phyloP scores from a whole-genome alignment of 2,888 invertebrate genomes.

The Epistrophe grossulariae region DNA sequence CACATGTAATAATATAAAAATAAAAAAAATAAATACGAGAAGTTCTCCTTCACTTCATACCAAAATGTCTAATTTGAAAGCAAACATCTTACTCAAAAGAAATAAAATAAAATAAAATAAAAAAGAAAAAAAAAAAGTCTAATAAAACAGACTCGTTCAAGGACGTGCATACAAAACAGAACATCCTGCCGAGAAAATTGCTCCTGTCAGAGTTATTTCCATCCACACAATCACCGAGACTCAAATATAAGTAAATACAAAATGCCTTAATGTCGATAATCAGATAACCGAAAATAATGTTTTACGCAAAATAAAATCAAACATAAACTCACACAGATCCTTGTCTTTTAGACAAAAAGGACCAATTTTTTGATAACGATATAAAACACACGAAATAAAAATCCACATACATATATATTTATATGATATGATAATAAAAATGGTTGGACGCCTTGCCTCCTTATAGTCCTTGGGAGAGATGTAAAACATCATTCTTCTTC shows the following conservation, averaged over 20 bases:
- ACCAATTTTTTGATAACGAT: neutral
- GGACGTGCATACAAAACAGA: neutral
- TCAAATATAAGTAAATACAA: conserved; percentile 21
- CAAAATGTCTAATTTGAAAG: conserved; percentile 62
- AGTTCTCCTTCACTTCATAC: conserved; percentile 5
- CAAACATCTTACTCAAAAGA: conserved; percentile 48
- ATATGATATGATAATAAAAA: conserved; percentile 56
- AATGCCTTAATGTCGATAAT: conserved; percentile 37
- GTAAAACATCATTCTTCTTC: conserved; percentile 1
- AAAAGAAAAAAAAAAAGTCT: neutral
- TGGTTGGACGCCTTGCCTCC: conserved; percentile 36
- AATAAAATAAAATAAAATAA: neutral
- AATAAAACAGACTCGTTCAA: conserved; percentile 26
- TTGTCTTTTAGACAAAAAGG: conserved; percentile 36
- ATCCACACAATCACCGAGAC: neutral
- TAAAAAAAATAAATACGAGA: conserved; percentile 1
- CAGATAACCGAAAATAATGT: conserved; percentile 66
- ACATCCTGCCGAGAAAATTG: conserved; percentile 13
- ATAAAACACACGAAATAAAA: conserved; percentile 39
- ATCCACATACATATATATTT: neutral
- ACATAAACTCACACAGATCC: conserved; percentile 45
- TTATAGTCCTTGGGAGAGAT: conserved; percentile 18
- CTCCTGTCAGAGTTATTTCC: conserved; percentile 1
- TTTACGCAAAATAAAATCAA: conserved; percentile 58
- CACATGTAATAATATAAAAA: conserved; percentile 2